Conservation (phyloP, 2,113 vertebrate genomes). For the Centrocercus urophasianus region DNA sequence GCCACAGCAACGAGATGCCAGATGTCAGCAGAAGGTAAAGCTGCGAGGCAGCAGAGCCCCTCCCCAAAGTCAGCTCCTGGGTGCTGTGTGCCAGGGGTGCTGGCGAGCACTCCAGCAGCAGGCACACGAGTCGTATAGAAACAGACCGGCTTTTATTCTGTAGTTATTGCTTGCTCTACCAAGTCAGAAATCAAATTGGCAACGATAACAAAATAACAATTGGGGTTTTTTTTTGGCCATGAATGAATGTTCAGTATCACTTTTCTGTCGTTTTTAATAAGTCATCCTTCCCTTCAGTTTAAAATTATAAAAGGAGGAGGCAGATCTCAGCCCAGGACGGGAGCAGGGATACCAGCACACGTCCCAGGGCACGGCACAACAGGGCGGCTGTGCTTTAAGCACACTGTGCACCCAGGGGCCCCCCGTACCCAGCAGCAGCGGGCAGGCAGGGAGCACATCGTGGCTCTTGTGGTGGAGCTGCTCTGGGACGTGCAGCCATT, state of each 20-base stretch:
- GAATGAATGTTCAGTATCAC: neutral
- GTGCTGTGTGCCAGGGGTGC: neutral
- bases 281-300: neutral
- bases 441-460: neutral
- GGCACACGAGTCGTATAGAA: neutral
- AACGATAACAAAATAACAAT: conserved; percentile 36
- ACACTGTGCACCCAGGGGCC: too few relatives aligned
- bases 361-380: too few relatives aligned
- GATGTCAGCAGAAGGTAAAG: too few relatives aligned
- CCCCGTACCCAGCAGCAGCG: rapidly evolving
- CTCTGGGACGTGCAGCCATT: neutral
- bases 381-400: too few relatives aligned
- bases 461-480: rapidly evolving
- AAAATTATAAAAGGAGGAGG: neutral
- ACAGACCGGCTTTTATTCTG: conserved; percentile 52
- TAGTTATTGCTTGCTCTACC: conserved; percentile 50
- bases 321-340: neutral
- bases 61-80: neutral
- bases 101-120: neutral
- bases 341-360: too few relatives aligned
- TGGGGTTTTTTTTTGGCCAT: neutral
- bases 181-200: conserved; percentile 31
- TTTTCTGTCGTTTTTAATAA: neutral
- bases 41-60: too few relatives aligned
- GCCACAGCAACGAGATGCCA: too few relatives aligned